These are phyloP conservation scores for Bombus difficillimus DNA, from an alignment of 1,140 invertebrate species.

Conservation along the genomic window DNA sequence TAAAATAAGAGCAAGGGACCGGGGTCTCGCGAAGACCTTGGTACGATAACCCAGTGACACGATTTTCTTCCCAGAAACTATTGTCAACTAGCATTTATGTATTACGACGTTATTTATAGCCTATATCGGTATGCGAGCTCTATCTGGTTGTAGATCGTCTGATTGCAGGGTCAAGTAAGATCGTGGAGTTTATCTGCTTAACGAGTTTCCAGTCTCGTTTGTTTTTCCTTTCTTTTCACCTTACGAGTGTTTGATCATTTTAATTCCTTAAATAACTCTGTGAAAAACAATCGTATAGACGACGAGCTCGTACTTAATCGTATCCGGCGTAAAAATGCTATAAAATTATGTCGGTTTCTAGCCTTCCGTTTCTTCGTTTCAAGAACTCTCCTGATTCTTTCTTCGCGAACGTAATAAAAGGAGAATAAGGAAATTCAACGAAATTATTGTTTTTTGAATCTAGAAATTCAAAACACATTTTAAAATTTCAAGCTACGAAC, in stretches of 20 bases:
- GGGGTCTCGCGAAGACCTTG: conserved; percentile 65
- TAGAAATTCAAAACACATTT: no score
- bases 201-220: conserved; percentile 41
- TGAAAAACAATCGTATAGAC: conserved; percentile 23
- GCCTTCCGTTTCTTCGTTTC: neutral
- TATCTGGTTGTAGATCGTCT: conserved; percentile 40
- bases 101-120: conserved; percentile 41
- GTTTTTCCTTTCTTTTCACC: neutral
- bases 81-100: conserved; percentile 43
- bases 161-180: conserved; percentile 34
- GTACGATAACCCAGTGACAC: conserved; percentile 72
- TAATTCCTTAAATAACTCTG: conserved; percentile 36
- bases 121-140: conserved; percentile 22
- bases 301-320: conserved; percentile 21
- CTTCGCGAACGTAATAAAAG: neutral
- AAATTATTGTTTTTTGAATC: no score
- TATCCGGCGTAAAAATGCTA: conserved; percentile 8
- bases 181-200: conserved; percentile 42
- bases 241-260: conserved; percentile 22
- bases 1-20: neutral
- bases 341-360: neutral
- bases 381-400: neutral
- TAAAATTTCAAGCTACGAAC: neutral
- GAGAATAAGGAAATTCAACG: neutral
- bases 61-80: conserved; percentile 51